These are phyloP conservation scores for Apamea anceps DNA, from an alignment of 2,888 invertebrate genomes.

Conservation along the genomic window DNA sequence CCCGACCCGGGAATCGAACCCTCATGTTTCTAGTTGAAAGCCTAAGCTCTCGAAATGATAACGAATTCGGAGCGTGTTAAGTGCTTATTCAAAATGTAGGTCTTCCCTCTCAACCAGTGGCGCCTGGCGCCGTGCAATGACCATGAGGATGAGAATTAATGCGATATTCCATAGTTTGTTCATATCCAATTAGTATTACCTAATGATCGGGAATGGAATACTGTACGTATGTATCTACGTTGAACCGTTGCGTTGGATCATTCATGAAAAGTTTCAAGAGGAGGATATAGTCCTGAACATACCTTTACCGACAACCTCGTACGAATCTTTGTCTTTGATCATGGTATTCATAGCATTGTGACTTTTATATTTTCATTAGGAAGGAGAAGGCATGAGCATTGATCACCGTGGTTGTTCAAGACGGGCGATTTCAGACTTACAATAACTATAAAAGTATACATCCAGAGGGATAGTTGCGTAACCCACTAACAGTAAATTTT, in stretches of 20 bases:
- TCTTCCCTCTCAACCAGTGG: not conserved
- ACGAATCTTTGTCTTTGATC: not conserved
- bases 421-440: too few species aligned
- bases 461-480: too few species aligned
- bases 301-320: not conserved
- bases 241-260: not conserved
- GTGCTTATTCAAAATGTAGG: constrained; percentile 13
- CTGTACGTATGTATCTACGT: not conserved
- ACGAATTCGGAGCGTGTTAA: constrained; percentile 1
- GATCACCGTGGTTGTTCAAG: too few species aligned
- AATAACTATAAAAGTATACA: too few species aligned
- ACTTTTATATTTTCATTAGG: not conserved
- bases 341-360: too few species aligned
- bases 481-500: too few species aligned
- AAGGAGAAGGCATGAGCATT: too few species aligned
- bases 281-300: not conserved
- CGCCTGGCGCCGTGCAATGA: not conserved
- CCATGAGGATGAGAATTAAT: not conserved
- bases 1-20: too few species aligned
- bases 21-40: not conserved
- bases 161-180: not conserved
- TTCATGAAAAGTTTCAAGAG: not conserved
- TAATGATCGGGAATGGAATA: not conserved
- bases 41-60: constrained; percentile 21
- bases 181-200: not conserved